Base-by-base conservation (phyloP, 1,140 invertebrate genomes). In the Tetraneura akinire region DNA sequence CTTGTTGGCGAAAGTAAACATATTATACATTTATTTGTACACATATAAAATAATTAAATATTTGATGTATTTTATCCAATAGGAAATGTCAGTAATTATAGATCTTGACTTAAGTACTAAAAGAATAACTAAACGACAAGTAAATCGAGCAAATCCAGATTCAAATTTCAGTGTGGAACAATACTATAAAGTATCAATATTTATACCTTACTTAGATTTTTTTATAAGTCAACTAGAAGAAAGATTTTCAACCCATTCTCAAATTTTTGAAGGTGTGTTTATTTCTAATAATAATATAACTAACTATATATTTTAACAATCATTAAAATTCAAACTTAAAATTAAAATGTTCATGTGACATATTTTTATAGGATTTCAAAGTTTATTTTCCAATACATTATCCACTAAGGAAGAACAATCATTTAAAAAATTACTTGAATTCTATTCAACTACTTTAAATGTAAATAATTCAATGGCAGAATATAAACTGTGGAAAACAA, bases 181-280 rank as follows among this genome's bases (percentile, higher is more conserved):
- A 66, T 11, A 14, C 8, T 4, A 37, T 37, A 37, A 26, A 1
- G 6, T 37, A 10, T 21, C 62, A 9, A 37, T 66, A 11, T 66
- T 16, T 2, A 42, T 66, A 3, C 62, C 32, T 21, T 66, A 16
- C 21, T 37, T 66, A 1, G 62, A 66, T 13, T 66, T 29, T 21
- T 66, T 66, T 42, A 42, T 66, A 66, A 0, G n/a, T 23, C 62
- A 66, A 66, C 14, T 66, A 66, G 16, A 66, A 10, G 21, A 21
- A 18, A 37, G 60, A 66, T 66, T 66, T 26, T 37, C 37, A 13
- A 37, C n/a, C 4, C 64, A 68, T 32, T 32, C 42, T 14, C 42
- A 68, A 45, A 68, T 68, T 68, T 68, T 68, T 14, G 45, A 68
- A 68, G 62, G 62, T 68, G 11, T 66, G 21, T 68, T 6, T 68